Conservation (phyloP, 1,140 invertebrate genomes). For the Sipha flava region DNA sequence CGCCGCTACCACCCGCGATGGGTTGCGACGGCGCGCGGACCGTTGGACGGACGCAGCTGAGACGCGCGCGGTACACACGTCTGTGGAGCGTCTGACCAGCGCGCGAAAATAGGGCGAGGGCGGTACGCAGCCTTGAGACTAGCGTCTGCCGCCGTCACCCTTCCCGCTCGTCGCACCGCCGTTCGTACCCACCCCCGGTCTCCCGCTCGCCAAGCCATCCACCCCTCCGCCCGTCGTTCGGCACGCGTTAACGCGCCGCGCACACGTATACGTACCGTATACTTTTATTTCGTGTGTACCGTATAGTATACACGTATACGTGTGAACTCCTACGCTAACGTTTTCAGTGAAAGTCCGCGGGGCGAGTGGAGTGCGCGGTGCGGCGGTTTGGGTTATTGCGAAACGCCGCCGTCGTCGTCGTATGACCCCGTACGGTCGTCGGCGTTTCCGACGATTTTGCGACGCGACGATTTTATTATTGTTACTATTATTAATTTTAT, state of each 20-base stretch:
- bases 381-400: neutral
- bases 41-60: neutral
- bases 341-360: neutral
- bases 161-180: neutral
- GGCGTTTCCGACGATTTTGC: too few species aligned
- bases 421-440: neutral
- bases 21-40: neutral
- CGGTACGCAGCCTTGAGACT: slow-evolving; percentile 26
- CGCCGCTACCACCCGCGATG: neutral
- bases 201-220: neutral
- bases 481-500: too few species aligned
- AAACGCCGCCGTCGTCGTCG: neutral
- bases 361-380: neutral
- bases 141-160: slow-evolving; percentile 9
- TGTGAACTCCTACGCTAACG: neutral
- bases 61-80: neutral
- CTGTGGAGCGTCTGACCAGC: neutral
- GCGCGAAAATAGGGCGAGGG: slow-evolving; percentile 14
- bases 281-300: too few species aligned
- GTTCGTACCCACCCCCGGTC: neutral
- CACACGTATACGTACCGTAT: too few species aligned
- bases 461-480: too few species aligned
- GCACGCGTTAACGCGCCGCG: too few species aligned
- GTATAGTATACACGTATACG: neutral
- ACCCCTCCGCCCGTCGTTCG: neutral